Evolutionary conservation across 2,797 vertebrate species (phyloP), one percentile per base, ranked within the genome.

Genomic region (Trematomus bernacchii): DNA sequence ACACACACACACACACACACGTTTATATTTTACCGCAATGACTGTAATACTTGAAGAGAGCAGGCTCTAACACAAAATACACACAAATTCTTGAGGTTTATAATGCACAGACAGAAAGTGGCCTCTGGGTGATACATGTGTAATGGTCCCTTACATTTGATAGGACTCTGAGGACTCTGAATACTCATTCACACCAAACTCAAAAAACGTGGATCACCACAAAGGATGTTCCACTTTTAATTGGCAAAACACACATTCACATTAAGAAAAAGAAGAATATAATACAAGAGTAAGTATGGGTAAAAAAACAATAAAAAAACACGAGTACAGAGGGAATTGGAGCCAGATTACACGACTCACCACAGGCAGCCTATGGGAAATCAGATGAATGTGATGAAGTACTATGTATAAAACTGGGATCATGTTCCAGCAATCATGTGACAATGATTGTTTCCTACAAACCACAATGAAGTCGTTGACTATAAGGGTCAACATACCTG

Each of bases 241-340:
- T 72, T 87, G 64, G 64, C 30, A 77, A 77, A 79, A 88, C 84
- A 82, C 71, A 75, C 73, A 77, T 76, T 82, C 48, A 66, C 48
- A 79, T 59, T 43, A 50, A 66, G 33, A 58, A 70, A 27, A 59
- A 79, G 77, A 85, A 80, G 66, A 66, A 91, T 83, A 87, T 37
- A 8, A 37, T 85, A 82, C 42, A 74, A 71, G n/a, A 63, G 46
- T 55, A 44, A 63, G 63, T 53, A 50, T 73, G 5, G 53, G 52
- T 40, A 54, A 51, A 37, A 57, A 23, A n/a, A 52, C 2, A 3
- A 15, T n/a, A 30, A 9, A n/a, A 14, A 70, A 33, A 81, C 48
- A 76, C 14, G n/a, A 12, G 63, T 30, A 66, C 16, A 65, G 3
- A 61, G 6, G 7, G 11, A 19, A 48, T 0, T 47, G 13, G 16